Evolutionary conservation across 2,113 vertebrate genomes (phyloP).

Genomic region (Asarcornis scutulata): DNA sequence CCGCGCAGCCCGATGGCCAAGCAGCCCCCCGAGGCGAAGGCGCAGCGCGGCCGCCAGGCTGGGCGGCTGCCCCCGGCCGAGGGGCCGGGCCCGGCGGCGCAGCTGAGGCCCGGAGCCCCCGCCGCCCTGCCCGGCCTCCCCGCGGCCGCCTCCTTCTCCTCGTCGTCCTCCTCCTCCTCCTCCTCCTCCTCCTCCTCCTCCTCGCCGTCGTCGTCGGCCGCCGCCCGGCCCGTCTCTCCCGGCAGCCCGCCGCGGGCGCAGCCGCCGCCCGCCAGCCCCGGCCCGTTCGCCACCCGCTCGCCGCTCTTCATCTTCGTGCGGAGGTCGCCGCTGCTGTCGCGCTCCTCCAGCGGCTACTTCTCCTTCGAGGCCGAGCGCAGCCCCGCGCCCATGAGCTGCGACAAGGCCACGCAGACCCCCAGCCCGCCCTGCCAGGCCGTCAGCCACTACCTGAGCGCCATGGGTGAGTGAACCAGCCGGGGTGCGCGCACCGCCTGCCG

Average conservation of each 20-base stretch:
- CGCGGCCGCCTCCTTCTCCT: too few relatives aligned
- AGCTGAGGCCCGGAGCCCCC: slow-evolving; percentile 74
- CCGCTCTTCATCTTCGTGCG: slow-evolving; percentile 83
- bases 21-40: slow-evolving; percentile 77
- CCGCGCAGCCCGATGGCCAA: slow-evolving; percentile 78
- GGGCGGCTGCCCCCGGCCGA: slow-evolving; percentile 74
- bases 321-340: slow-evolving; percentile 81
- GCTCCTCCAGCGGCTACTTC: slow-evolving; percentile 93
- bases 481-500: too few relatives aligned
- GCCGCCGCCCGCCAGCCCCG: slow-evolving; percentile 76
- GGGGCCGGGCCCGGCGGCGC: slow-evolving; percentile 57
- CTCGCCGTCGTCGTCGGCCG: too few relatives aligned
- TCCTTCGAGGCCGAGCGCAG: slow-evolving; percentile 89
- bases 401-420: slow-evolving; percentile 90
- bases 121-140: slow-evolving; percentile 56
- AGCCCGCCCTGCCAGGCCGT: slow-evolving; percentile 86
- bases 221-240: slow-evolving; percentile 42
- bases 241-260: slow-evolving; percentile 74
- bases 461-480: slow-evolving; percentile 72
- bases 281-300: slow-evolving; percentile 84
- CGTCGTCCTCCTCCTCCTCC: too few relatives aligned
- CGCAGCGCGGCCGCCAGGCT: slow-evolving; percentile 73
- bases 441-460: slow-evolving; percentile 82
- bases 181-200: too few relatives aligned
- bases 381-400: slow-evolving; percentile 85